These are phyloP conservation scores for Pharmacophagus antenor DNA, from an alignment of 2,888 invertebrate genomes.

Conservation along the genomic window DNA sequence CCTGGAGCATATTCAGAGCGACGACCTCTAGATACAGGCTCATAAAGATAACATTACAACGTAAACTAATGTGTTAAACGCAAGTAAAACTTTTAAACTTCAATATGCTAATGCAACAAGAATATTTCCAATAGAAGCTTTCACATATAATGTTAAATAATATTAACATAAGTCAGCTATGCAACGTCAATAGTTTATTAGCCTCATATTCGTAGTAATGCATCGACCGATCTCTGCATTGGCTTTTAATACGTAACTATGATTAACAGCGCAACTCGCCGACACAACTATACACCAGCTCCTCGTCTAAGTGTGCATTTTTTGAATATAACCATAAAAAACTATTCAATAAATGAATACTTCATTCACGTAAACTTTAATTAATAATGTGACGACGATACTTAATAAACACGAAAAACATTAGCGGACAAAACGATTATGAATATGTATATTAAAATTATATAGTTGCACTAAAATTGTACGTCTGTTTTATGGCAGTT, in stretches of 20 bases:
- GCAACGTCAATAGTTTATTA: slow-evolving; percentile 58
- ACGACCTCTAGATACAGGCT: slow-evolving; percentile 36
- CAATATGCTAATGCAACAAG: slow-evolving; percentile 38
- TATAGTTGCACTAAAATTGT: slow-evolving; percentile 38
- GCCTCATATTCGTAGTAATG: slow-evolving; percentile 67
- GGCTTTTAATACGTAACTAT: slow-evolving; percentile 58
- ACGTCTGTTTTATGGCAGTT: slow-evolving; percentile 38
- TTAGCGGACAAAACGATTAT: slow-evolving; percentile 64
- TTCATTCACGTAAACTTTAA: slow-evolving; percentile 64
- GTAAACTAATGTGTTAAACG: slow-evolving; percentile 44
- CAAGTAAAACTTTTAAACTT: slow-evolving; percentile 42
- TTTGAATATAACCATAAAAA: slow-evolving; percentile 60
- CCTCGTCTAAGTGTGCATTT: slow-evolving; percentile 58
- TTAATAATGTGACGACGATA: slow-evolving; percentile 68
- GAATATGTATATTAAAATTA: slow-evolving; percentile 55
- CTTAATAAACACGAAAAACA: slow-evolving; percentile 67
- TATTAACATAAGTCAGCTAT: slow-evolving; percentile 35
- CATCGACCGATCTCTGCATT: slow-evolving; percentile 57
- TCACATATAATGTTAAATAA: slow-evolving; percentile 34
- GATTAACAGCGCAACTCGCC: slow-evolving; percentile 49
- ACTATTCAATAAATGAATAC: slow-evolving; percentile 60
- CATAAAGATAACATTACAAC: slow-evolving; percentile 54
- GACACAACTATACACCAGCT: slow-evolving; percentile 45
- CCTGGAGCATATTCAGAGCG: slow-evolving; percentile 47
- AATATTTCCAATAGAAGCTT: slow-evolving; percentile 35